Conservation (phyloP, 2,888 invertebrate species). For the Petrolisthes cinctipes region DNA sequence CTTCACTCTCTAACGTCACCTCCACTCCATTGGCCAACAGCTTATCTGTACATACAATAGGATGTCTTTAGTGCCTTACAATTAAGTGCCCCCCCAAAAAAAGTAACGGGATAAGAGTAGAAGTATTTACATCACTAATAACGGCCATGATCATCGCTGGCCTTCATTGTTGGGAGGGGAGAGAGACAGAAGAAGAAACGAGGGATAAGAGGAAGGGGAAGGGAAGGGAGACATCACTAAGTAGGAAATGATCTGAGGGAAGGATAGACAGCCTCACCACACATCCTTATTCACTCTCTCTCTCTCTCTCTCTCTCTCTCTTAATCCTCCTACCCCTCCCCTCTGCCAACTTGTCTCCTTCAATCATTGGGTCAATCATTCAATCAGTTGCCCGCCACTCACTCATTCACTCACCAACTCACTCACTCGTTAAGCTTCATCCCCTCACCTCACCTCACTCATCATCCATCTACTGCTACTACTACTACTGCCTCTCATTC, state of each 20-base stretch:
- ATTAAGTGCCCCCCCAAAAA: background rate
- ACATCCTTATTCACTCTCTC: background rate
- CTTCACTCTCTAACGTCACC: constrained; percentile 54
- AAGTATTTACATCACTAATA: background rate
- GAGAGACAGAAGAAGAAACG: background rate
- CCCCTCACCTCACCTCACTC: background rate
- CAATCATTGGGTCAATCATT: background rate
- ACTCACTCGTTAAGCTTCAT: background rate
- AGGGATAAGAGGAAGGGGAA: background rate
- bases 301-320: background rate
- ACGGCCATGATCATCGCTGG: no score
- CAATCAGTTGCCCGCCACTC: background rate
- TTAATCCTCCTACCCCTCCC: no score
- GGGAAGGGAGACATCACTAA: background rate
- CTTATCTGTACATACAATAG: constrained; percentile 34
- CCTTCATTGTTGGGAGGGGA: no score
- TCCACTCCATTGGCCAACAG: constrained; percentile 58
- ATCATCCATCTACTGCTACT: no score
- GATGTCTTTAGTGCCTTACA: background rate
- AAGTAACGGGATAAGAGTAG: background rate
- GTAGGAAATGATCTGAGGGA: background rate
- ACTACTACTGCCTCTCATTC: background rate
- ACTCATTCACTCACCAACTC: background rate
- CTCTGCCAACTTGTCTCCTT: background rate
- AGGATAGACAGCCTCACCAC: background rate